Conservation (phyloP, 2,113 vertebrate genomes). For the Misgurnus mizolepis region DNA sequence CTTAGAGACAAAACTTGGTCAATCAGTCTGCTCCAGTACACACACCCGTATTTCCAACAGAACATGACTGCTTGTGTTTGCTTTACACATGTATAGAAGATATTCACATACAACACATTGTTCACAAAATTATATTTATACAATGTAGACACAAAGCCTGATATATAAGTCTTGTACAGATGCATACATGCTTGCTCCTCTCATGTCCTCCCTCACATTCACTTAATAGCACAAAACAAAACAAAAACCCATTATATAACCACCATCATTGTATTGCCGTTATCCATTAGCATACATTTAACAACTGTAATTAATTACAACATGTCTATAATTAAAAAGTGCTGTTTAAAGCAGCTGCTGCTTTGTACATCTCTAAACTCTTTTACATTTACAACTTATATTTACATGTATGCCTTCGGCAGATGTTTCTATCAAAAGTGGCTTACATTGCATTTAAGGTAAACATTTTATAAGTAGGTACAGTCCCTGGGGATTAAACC, state of each 20-base stretch:
- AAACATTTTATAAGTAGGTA: too few species aligned
- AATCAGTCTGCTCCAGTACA: slow-evolving; percentile 54
- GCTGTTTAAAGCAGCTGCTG: not conserved
- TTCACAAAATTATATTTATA: not conserved
- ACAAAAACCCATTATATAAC: not conserved
- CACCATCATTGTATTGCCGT: slow-evolving; percentile 11
- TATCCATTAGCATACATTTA: not conserved
- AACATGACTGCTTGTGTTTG: slow-evolving; percentile 47
- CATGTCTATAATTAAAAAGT: slow-evolving; percentile 12
- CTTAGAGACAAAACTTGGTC: slow-evolving; percentile 50
- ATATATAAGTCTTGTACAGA: not conserved
- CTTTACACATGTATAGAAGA: slow-evolving; percentile 29
- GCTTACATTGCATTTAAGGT: too few species aligned
- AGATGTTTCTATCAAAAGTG: too few species aligned
- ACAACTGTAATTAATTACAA: slow-evolving; percentile 19
- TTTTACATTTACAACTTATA: too few species aligned
- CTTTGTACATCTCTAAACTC: too few species aligned
- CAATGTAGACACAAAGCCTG: not conserved
- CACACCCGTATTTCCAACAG: slow-evolving; percentile 36
- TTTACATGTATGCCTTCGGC: too few species aligned
- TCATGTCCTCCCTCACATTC: not conserved
- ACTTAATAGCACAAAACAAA: not conserved
- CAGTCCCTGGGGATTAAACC: too few species aligned
- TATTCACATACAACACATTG: slow-evolving; percentile 22
- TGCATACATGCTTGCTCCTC: not conserved